Evolutionary conservation across 2,113 vertebrate species (phyloP), one percentile per base, ranked within the genome.

Genomic region (Rhegmatorhina hoffmannsi): DNA sequence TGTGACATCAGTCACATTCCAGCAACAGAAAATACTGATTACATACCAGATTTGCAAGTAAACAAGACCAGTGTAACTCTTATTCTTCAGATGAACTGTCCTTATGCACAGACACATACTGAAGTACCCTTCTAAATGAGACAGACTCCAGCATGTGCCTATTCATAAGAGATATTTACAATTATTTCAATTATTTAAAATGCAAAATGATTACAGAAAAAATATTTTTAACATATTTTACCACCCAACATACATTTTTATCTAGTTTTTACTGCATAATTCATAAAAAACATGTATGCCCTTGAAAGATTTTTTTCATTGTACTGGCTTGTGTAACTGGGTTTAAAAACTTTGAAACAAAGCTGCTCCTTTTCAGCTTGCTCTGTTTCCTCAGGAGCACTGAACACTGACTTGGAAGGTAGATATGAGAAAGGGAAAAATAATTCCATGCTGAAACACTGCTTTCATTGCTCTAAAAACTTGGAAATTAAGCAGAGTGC

Each of bases 401-500:
- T 26, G 68, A 95, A n/a, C 24, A 68, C 11, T 95, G 79, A 33
- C 75, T 95, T 93, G 33, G 36, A 97, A 95, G 49, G 84, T 46
- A 79, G 64, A 70, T 29, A 77, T n/a, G 67, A 95, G 56, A 78
- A 91, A 47, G 12, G 18, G 17, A 82, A 88, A 84, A 89, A 62
- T 38, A 47, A 1, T 73, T 80, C n/a, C 20, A 17, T 47, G 21
- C 43, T 66, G 92, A 96, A 96, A 80, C 96, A 95, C 76, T 96
- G 86, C 82, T 96, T 96, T 72, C 62, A 91, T 89, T 96, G 84
- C 88, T 95, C 66, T 56, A 70, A 90, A 96, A 94, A 91, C 89
- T 80, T 97, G 92, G 95, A 97, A 97, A 93, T 92, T 83, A 95
- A 92, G 96, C 90, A 94, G 78, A 86, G 40, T 89, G 90, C 95